Conservation (phyloP, 2,797 vertebrate genomes). For the Atherinosoma microstoma region DNA sequence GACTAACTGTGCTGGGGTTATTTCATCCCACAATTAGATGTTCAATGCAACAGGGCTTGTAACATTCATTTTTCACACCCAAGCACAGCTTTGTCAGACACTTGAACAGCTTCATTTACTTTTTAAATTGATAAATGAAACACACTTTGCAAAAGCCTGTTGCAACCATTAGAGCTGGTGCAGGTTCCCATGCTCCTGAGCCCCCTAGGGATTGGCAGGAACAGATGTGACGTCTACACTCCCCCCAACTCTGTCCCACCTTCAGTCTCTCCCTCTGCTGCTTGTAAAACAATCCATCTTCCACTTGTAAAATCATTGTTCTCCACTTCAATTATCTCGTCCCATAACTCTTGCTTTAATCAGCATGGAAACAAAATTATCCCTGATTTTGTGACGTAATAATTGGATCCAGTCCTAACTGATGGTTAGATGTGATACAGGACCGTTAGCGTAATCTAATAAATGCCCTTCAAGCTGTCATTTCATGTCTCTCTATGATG, state of each 20-base stretch:
- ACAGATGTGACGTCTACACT: constrained; percentile 83
- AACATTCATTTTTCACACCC: constrained; percentile 5
- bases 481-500: constrained; percentile 21
- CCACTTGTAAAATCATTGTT: constrained; percentile 72
- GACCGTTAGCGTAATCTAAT: constrained; percentile 52
- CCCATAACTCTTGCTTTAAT: constrained; percentile 54
- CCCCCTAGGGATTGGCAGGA: constrained; percentile 75
- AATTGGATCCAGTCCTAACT: constrained; percentile 44
- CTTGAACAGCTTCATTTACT: constrained; percentile 19
- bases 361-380: constrained; percentile 58
- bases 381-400: constrained; percentile 33
- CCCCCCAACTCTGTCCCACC: constrained; percentile 45
- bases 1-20: constrained; percentile 23
- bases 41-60: constrained; percentile 11
- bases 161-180: constrained; percentile 45
- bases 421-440: constrained; percentile 52
- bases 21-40: constrained; percentile 32
- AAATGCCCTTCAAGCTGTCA: constrained; percentile 45
- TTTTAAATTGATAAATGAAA: constrained; percentile 65
- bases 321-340: constrained; percentile 29
- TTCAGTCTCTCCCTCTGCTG: constrained; percentile 49
- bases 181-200: constrained; percentile 72
- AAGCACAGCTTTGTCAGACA: constrained; percentile 5
- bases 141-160: constrained; percentile 43
- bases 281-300: constrained; percentile 76